Evolutionary conservation across 2,113 vertebrate species (phyloP), one percentile per base, ranked within the genome.

Genomic region (Microtus montanus): DNA sequence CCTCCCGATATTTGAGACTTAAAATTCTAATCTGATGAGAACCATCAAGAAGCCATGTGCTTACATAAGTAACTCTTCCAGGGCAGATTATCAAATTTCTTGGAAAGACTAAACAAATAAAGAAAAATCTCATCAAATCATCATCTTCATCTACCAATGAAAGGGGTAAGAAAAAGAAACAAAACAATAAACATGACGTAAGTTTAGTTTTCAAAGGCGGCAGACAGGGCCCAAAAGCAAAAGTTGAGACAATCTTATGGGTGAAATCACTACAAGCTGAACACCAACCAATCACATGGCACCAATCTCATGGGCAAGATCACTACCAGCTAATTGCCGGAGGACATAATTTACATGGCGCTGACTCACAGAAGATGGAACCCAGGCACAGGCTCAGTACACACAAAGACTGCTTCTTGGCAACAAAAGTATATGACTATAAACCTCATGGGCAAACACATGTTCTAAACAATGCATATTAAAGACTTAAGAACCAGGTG

Each of bases 131-230:
- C n/a, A 77, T 61, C 88, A 88, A 85, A 61, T 8, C 26, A 83
- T 47, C 20, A 78, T 77, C 7, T 70, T 71, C 24, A 54, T 71
- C 78, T 28, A 9, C 26, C 28, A 33, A 58, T 74, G 10, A 71
- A 70, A 58, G n/a, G 24, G 41, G 63, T 63, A 35, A 41, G 9
- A 26, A 80, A 52, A 80, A 63, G 22, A 44, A 82, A 61, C 11
- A 83, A 61, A 61, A 38, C n/a, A 83, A 17, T 6, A 88, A 80
- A 20, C 75, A 70, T 28, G 82, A 68, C 2, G 58, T 9, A 91
- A 80, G 44, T 17, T 88, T 80, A 87, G 38, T 73, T 94, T 96
- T 83, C 6, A 52, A 85, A 86, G n/a, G 92, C 26, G 33, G 90
- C 47, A 92, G 33, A 49, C 3, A 93, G 5, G 49, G 54, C 5